phyloP scores from a whole-genome alignment of 1,140 invertebrate genomes.

The Pseudomyrmex gracilis region DNA sequence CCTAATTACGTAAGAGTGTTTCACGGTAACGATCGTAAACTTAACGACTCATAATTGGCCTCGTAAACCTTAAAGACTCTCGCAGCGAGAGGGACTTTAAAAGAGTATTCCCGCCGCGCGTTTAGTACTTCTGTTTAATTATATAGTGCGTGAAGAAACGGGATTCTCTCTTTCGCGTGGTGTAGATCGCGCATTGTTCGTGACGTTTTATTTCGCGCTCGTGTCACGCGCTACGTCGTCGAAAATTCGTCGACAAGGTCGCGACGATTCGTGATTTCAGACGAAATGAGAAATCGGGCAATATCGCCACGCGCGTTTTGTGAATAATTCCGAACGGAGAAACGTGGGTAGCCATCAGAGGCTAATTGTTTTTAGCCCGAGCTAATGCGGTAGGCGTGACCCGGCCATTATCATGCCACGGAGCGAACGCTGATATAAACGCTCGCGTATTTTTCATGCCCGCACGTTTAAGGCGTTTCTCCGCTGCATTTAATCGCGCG shows the following conservation, averaged over 20 bases:
- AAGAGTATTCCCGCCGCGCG: neutral
- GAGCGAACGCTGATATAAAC: slow-evolving; percentile 16
- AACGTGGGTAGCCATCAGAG: slow-evolving; percentile 26
- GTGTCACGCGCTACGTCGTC: no score
- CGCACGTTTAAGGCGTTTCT: slow-evolving; percentile 22
- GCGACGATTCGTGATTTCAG: neutral
- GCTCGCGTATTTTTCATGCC: slow-evolving; percentile 28
- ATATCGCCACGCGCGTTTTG: slow-evolving; percentile 3
- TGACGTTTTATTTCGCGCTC: no score
- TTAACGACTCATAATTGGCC: slow-evolving; percentile 19
- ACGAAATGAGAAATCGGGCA: neutral
- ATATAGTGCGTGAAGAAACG: neutral
- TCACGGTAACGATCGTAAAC: neutral
- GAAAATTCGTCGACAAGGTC: neutral
- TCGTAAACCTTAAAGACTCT: neutral
- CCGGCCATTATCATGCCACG: slow-evolving; percentile 18
- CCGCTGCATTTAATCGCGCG: slow-evolving; percentile 18
- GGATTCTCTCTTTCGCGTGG: neutral
- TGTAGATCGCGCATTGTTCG: no score
- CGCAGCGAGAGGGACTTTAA: neutral
- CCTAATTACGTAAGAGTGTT: neutral
- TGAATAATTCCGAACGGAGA: slow-evolving; percentile 36
- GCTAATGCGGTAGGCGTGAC: slow-evolving; percentile 45
- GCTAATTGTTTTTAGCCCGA: slow-evolving; percentile 50
- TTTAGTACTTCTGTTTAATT: slow-evolving; percentile 14